Evolutionary conservation across 2,113 vertebrate species (phyloP).

Genomic region (Dicerorhinus sumatrensis): DNA sequence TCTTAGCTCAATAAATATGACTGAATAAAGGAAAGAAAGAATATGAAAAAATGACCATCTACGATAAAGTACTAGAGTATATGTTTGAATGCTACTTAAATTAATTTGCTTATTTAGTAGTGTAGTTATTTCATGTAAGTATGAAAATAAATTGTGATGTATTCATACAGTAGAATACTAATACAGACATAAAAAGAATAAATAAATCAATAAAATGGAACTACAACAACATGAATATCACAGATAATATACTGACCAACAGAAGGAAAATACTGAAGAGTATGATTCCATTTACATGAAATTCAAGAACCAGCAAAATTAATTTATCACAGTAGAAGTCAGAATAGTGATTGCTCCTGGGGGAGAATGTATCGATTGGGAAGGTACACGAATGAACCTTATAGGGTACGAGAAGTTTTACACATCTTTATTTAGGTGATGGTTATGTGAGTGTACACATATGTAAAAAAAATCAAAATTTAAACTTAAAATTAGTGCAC

Average conservation of each 20-base stretch:
- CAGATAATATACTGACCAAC: not conserved
- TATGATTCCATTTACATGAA: slow-evolving; percentile 36
- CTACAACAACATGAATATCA: not conserved
- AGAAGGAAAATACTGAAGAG: not conserved
- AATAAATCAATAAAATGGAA: slow-evolving; percentile 14
- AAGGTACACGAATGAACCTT: not conserved
- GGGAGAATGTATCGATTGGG: not conserved
- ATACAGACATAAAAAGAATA: not conserved
- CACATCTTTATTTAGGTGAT: not conserved
- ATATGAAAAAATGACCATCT: not conserved
- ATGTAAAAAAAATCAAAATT: not conserved
- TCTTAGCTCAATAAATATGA: not conserved
- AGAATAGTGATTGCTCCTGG: not conserved
- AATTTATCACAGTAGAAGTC: not conserved
- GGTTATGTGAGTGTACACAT: not conserved
- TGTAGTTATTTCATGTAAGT: slow-evolving; percentile 1
- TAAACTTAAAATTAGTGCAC: slow-evolving; percentile 28
- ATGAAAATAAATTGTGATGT: not conserved
- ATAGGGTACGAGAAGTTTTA: not conserved
- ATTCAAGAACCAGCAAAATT: slow-evolving; percentile 24
- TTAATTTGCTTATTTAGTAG: slow-evolving; percentile 7
- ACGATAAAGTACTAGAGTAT: not conserved
- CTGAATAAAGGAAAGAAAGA: not conserved
- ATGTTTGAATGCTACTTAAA: slow-evolving; percentile 37
- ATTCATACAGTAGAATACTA: slow-evolving; percentile 19